Conservation (phyloP, 2,797 vertebrate species). For the Menidia menidia region DNA sequence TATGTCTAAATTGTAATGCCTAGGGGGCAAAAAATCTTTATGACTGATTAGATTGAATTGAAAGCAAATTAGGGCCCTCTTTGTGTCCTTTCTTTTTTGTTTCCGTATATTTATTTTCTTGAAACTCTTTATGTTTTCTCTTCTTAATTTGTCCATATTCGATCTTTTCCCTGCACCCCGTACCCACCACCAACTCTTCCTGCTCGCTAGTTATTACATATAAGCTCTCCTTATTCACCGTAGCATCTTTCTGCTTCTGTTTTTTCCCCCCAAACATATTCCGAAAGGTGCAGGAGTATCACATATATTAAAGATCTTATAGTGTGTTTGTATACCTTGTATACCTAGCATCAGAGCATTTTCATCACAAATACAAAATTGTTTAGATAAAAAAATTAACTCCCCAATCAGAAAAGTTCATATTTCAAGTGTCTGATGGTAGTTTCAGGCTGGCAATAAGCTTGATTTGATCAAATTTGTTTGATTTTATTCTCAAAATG, state of each 20-base stretch:
- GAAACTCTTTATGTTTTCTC: neutral
- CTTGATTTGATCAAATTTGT: too few relatives aligned
- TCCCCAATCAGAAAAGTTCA: too few relatives aligned
- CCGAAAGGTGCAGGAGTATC: neutral
- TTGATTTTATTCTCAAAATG: too few relatives aligned
- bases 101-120: constrained; percentile 6
- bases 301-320: neutral
- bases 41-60: constrained; percentile 19
- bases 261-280: neutral
- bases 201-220: neutral
- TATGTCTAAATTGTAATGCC: constrained; percentile 23
- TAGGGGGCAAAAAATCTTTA: neutral
- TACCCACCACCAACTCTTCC: neutral
- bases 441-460: too few relatives aligned
- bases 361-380: too few relatives aligned
- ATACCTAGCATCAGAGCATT: neutral
- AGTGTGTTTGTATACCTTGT: neutral
- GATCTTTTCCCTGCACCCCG: neutral
- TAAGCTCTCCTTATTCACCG: neutral
- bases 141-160: too few relatives aligned
- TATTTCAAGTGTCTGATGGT: too few relatives aligned
- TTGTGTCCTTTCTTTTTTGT: neutral
- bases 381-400: too few relatives aligned
- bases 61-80: constrained; percentile 15
- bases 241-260: neutral